These are phyloP conservation scores for Lottia scabra DNA, from an alignment of 2,888 invertebrate genomes.

Conservation along the genomic window DNA sequence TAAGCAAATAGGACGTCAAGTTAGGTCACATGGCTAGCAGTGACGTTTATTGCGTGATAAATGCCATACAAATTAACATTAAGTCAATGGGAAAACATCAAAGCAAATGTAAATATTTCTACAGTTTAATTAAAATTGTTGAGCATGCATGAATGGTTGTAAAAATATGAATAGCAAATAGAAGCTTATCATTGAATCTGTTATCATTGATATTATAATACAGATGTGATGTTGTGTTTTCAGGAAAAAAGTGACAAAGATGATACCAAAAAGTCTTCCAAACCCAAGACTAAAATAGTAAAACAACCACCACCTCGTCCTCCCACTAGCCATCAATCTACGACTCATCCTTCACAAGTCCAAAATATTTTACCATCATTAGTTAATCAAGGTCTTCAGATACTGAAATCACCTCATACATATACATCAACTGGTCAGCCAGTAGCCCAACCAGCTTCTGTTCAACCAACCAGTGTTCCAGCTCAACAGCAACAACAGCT, in stretches of 20 bases:
- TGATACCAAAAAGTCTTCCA: slow-evolving; percentile 28
- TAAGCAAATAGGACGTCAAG: too few relatives aligned
- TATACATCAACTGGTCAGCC: slow-evolving; percentile 10
- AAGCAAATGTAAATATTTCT: too few relatives aligned
- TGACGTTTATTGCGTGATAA: too few relatives aligned
- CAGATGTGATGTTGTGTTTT: neutral
- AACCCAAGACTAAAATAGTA: slow-evolving; percentile 24
- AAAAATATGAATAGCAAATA: too few relatives aligned
- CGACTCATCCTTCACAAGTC: neutral
- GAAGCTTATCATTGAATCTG: too few relatives aligned
- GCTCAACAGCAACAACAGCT: slow-evolving; percentile 35
- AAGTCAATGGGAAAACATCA: too few relatives aligned
- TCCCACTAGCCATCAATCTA: neutral
- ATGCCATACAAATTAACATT: too few relatives aligned
- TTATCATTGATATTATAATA: too few relatives aligned
- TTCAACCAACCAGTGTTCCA: neutral
- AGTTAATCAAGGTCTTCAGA: slow-evolving; percentile 36
- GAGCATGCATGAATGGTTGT: too few relatives aligned
- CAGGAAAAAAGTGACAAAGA: slow-evolving; percentile 34
- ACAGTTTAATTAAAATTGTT: too few relatives aligned
- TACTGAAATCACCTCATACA: slow-evolving; percentile 7
- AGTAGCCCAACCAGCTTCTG: neutral
- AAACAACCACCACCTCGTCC: slow-evolving; percentile 22
- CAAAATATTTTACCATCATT: slow-evolving; percentile 24
- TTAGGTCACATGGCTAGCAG: too few relatives aligned